These are phyloP conservation scores for Anguilla obscura DNA, from an alignment of 2,797 vertebrate species.

Conservation along the genomic window DNA sequence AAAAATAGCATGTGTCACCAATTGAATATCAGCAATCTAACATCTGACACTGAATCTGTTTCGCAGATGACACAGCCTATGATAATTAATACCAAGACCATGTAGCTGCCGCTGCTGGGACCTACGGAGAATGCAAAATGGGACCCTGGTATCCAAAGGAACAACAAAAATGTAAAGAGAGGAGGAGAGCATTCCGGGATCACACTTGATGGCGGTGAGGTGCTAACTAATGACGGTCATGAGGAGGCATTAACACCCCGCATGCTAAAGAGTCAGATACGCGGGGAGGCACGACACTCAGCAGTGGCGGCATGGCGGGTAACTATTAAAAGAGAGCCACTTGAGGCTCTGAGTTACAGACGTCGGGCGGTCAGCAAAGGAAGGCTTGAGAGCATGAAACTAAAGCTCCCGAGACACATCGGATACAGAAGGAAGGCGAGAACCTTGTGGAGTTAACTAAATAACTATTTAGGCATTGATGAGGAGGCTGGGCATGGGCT, in stretches of 20 bases:
- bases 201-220: conserved; percentile 35
- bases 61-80: neutral
- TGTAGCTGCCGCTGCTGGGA: neutral
- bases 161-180: conserved; percentile 1
- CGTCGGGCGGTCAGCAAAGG: neutral
- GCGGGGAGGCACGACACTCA: neutral
- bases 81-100: neutral
- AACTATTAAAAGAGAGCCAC: conserved; percentile 30
- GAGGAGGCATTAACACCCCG: conserved; percentile 42
- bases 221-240: conserved; percentile 42
- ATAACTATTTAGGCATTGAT: conserved; percentile 1
- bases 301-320: neutral
- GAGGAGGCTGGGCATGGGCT: neutral
- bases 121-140: neutral
- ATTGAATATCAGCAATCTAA: neutral
- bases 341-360: conserved; percentile 24
- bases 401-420: conserved; percentile 30
- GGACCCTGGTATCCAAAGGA: conserved; percentile 5
- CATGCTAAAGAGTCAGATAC: conserved; percentile 38
- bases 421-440: conserved; percentile 18
- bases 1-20: neutral
- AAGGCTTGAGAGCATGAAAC: conserved; percentile 25
- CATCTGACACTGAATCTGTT: neutral
- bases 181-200: conserved; percentile 19
- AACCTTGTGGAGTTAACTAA: conserved; percentile 7